Evolutionary conservation across 2,888 invertebrate genomes (phyloP), one percentile per base, ranked within the genome.

Genomic region (Cephus pulcher): DNA sequence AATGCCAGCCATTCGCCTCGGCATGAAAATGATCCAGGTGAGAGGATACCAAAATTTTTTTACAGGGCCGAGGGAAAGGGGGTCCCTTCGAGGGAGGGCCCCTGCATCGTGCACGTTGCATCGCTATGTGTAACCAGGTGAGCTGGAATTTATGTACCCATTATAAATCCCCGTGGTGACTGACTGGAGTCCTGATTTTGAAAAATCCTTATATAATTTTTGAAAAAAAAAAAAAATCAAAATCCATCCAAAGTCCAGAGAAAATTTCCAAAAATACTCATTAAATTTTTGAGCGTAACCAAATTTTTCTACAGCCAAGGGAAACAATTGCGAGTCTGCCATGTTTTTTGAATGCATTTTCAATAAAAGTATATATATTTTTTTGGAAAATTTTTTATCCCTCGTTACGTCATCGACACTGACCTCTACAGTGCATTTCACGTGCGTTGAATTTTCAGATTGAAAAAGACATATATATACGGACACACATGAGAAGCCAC

Each of bases 11-110:
- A 23, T 9, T 56, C 23, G 40, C 40, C 9, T 9, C 23, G 40
- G 23, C 23, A 56, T 23, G 40, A 56, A 56, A 56, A 56, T 56
- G 30, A 74, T 74, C 83, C 83, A 83, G 81, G 82, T 84, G 85
- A 85, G 74, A 76, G 40, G 40, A 56, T 56, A 56, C 40, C 40
- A 56, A 56, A 56, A 23, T 56, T 56, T 40, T 56, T 56, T 56
- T 56, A 56, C 40, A 56, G 40, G 23, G 40, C 15, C 40, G 15
- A 40, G 23, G 40, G 23, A 1, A 56, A 6, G 15, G 40, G 71
- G 32, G 32, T 33, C 71, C 32, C 71, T 71, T 15, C 11, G 12
- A 71, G 71, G 71, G 71, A 33, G 30, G 32, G 32, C 32, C 71
- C 71, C 11, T 12, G 12, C 30, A 4, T 33, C 33, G 32, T 15